Evolutionary conservation across 2,888 invertebrate genomes (phyloP), one percentile per base, ranked within the genome.

Genomic region (Rhingia campestris): DNA sequence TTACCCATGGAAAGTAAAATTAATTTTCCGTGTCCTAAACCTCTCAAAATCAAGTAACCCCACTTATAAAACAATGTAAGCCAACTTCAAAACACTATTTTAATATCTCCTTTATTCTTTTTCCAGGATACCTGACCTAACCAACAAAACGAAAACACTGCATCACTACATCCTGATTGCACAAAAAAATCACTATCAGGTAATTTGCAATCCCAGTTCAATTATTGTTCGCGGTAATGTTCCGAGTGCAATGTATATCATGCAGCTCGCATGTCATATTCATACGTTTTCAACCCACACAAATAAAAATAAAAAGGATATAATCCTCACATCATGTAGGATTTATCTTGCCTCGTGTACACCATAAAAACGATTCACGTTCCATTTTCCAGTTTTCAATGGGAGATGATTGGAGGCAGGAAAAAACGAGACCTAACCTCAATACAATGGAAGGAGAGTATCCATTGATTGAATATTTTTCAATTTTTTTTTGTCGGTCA

Each of bases 151-250:
- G 49, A 39, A 43, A 61, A 14, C 37, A n/a, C n/a, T n/a, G n/a
- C n/a, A 72, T 41, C 53, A 67, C 22, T 45, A 43, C 45, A 59
- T 43, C 35, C 32, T 41, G 51, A 45, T 51, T 45, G 43, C 51
- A 79, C 64, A 80, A 59, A 43, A n/a, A 70, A 80, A 74, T 80
- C 54, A 74, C 84, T 74, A 32, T 59, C 80, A 84, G 80, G 84
- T 84, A 81, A 81, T 80, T 84, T 80, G 74, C 70, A 84, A 79
- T 84, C 74, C 66, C 53, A 47, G 10, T 66, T 74, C 66, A 59
- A 79, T 79, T 74, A 69, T 82, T 41, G 66, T 70, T 70, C 49
- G 12, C 43, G n/a, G 6, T 12, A 6, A 45, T 14, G 3, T 6
- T 22, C 49, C 43, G 6, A 12, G 32, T 64, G 59, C 53, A 35